Evolutionary conservation across 1,140 invertebrate genomes (phyloP).

Genomic region (Schlechtendalia chinensis): DNA sequence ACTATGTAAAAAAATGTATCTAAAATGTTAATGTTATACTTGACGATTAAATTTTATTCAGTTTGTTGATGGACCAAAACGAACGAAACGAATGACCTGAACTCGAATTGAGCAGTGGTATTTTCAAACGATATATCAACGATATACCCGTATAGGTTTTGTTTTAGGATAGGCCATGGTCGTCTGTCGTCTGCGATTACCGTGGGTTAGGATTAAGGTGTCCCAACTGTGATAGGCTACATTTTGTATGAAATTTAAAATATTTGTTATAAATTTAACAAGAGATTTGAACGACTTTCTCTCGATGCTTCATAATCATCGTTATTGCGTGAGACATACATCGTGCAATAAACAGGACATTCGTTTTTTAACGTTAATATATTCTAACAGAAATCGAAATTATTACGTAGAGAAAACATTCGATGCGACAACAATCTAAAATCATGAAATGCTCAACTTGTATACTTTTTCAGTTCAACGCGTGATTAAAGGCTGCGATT

Average conservation of each 20-base stretch:
- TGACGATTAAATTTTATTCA: constrained; percentile 21
- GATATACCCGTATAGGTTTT: constrained; percentile 10
- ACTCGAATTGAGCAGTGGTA: constrained; percentile 29
- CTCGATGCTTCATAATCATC: constrained; percentile 4
- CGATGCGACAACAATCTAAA: not conserved
- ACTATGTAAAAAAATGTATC: not conserved
- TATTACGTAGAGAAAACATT: not conserved
- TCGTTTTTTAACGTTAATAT: not conserved
- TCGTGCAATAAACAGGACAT: no score
- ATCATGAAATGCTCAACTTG: constrained; percentile 16
- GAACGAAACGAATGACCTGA: constrained; percentile 48
- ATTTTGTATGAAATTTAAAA: constrained; percentile 45
- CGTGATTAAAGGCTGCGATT: not conserved
- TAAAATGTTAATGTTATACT: constrained; percentile 7
- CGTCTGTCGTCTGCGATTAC: not conserved
- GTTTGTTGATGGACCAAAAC: constrained; percentile 42
- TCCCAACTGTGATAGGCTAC: constrained; percentile 44
- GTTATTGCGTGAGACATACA: not conserved
- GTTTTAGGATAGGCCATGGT: constrained; percentile 34
- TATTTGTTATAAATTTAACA: constrained; percentile 39
- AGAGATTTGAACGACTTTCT: constrained; percentile 19
- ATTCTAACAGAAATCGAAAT: not conserved
- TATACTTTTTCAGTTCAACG: not conserved
- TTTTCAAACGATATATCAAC: constrained; percentile 7
- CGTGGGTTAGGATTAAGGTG: constrained; percentile 42